phyloP scores from a whole-genome alignment of 2,797 vertebrate species.

The Perodicticus potto region DNA sequence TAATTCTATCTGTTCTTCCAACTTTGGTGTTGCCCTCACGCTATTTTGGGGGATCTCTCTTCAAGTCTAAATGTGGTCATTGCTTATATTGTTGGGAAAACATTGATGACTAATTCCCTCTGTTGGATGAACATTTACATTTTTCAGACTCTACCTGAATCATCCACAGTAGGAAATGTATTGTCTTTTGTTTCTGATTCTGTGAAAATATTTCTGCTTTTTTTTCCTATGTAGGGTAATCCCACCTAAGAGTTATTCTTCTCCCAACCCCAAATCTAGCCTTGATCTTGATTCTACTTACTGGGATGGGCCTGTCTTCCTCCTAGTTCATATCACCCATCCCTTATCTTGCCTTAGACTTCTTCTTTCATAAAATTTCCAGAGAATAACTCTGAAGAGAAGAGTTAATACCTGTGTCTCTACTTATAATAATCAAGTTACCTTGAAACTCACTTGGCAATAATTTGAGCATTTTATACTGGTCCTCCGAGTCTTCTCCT shows the following conservation, averaged over 20 bases:
- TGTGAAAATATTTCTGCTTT: conserved; percentile 46
- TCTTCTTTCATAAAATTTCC: not conserved
- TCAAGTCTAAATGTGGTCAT: conserved; percentile 39
- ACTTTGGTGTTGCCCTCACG: not conserved
- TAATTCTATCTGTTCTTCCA: conserved; percentile 74
- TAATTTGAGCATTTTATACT: conserved; percentile 36
- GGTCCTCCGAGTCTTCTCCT: not conserved
- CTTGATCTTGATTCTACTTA: not conserved
- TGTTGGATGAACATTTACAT: not conserved
- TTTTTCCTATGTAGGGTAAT: not conserved
- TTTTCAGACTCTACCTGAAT: not conserved
- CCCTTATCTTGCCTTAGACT: not conserved
- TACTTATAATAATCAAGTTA: conserved; percentile 9
- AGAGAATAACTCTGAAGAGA: not conserved
- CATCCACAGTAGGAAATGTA: not conserved
- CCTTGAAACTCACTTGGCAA: not conserved
- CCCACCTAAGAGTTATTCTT: not conserved
- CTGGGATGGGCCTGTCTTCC: not conserved
- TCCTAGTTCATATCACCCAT: not conserved
- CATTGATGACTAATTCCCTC: not conserved
- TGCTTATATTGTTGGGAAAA: conserved; percentile 23
- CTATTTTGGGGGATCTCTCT: not conserved
- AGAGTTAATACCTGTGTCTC: not conserved
- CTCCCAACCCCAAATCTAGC: not conserved
- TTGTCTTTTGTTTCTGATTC: conserved; percentile 40